A percentile compares a stretch with the other conserved stretches of the same genome.
These are phyloP conservation scores for Heliconius himera DNA, from an alignment of 1,140 invertebrate species.

Conservation along the genomic window DNA sequence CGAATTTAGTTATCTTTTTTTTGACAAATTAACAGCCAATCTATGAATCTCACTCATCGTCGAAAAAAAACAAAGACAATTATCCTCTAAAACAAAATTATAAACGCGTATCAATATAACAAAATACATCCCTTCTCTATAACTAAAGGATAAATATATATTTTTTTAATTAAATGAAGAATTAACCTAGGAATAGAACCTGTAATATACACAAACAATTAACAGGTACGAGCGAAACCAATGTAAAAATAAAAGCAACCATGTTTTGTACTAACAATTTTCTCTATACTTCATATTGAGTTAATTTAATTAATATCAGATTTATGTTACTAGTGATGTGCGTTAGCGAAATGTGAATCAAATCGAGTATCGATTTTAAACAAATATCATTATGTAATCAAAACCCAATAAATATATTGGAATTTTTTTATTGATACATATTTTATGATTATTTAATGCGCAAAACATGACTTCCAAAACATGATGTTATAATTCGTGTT, in stretches of 20 bases:
- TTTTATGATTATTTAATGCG: too few species aligned
- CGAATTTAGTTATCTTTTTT: background rate
- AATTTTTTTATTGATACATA: too few species aligned
- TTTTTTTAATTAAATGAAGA: constrained; percentile 32
- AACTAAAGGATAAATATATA: constrained; percentile 20
- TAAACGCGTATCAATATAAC: constrained; percentile 8
- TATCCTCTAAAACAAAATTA: constrained; percentile 5
- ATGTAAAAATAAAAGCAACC: constrained; percentile 51
- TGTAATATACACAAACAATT: constrained; percentile 49
- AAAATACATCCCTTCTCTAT: background rate
- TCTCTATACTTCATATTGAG: constrained; percentile 21
- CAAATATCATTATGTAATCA: background rate
- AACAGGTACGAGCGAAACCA: constrained; percentile 64
- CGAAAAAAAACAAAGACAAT: background rate
- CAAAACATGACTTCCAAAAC: too few species aligned
- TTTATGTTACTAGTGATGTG: background rate
- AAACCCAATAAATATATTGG: too few species aligned
- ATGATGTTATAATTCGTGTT: too few species aligned
- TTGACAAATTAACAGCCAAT: background rate
- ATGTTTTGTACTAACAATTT: constrained; percentile 62
- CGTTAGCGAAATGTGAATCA: background rate
- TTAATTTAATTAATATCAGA: constrained; percentile 14
- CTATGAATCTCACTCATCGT: background rate
- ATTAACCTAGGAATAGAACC: constrained; percentile 43
- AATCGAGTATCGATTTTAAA: background rate